These are phyloP conservation scores for Myotis brandtii DNA, from an alignment of 2,113 vertebrate species.

Conservation along the genomic window DNA sequence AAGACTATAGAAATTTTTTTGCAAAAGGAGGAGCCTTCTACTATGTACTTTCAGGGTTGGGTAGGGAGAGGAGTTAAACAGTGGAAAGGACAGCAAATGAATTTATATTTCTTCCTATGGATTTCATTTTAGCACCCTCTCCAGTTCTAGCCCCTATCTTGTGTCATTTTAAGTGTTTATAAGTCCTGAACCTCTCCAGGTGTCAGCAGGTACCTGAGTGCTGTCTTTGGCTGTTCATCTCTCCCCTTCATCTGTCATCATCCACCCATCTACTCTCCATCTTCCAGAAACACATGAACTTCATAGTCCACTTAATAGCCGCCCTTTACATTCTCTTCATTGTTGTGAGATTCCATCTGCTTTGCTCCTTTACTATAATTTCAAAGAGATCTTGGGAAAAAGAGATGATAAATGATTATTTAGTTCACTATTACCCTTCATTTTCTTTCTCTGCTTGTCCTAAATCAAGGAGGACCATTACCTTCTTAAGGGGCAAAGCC, in stretches of 20 bases:
- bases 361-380: not conserved
- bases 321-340: not conserved
- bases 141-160: not conserved
- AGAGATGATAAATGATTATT: not conserved
- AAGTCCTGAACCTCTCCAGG: not conserved
- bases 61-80: not conserved
- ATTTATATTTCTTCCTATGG: not conserved
- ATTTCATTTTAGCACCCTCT: not conserved
- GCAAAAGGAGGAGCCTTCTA: not conserved
- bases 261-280: not conserved
- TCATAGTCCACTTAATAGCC: not conserved
- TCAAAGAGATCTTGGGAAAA: not conserved
- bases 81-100: not conserved
- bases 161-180: not conserved
- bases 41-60: not conserved
- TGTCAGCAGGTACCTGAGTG: not conserved
- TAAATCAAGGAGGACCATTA: not conserved
- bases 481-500: not conserved
- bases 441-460: constrained; percentile 23
- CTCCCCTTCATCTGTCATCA: not conserved
- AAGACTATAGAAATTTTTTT: not conserved
- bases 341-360: not conserved
- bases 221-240: not conserved
- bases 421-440: not conserved
- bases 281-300: not conserved